Percentiles rank a stretch among this genome's conserved stretches.
Conservation (phyloP, 2,888 invertebrate species). For the Julus scanicus region DNA sequence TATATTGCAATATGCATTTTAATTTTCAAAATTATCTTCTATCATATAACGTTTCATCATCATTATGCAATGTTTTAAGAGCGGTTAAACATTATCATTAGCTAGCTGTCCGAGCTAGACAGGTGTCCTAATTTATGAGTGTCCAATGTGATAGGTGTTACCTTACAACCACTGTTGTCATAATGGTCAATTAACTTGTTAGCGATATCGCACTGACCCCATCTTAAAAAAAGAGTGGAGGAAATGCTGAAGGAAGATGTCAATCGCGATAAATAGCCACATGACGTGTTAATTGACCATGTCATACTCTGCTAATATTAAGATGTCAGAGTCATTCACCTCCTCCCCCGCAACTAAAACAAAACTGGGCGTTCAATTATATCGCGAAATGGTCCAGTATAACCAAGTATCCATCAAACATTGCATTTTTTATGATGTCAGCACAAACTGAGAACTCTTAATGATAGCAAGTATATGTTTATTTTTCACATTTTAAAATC, state of each 20-base stretch:
- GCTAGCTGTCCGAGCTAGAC: no score
- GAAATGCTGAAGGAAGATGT: slow-evolving; percentile 2
- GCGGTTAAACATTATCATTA: no score
- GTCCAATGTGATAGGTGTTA: not conserved
- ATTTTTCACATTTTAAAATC: no score
- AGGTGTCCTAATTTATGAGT: no score
- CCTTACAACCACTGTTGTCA: not conserved
- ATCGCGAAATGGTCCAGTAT: not conserved
- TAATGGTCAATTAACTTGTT: slow-evolving; percentile 19
- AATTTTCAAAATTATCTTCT: no score
- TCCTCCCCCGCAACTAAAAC: not conserved
- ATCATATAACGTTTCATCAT: no score
- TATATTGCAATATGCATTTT: no score
- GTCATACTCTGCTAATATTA: not conserved
- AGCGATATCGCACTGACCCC: slow-evolving; percentile 13
- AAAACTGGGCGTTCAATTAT: slow-evolving; percentile 5
- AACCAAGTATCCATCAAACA: no score
- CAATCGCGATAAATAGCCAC: not conserved
- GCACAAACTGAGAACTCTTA: no score
- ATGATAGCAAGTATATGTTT: no score
- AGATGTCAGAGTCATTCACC: slow-evolving; percentile 1
- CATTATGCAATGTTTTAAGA: no score
- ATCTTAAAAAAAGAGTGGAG: not conserved
- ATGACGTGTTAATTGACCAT: slow-evolving; percentile 4
- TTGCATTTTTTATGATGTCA: no score